Base-by-base conservation (phyloP, 37 sponge, comb jelly and placozoan species). In the Ianthella basta region DNA sequence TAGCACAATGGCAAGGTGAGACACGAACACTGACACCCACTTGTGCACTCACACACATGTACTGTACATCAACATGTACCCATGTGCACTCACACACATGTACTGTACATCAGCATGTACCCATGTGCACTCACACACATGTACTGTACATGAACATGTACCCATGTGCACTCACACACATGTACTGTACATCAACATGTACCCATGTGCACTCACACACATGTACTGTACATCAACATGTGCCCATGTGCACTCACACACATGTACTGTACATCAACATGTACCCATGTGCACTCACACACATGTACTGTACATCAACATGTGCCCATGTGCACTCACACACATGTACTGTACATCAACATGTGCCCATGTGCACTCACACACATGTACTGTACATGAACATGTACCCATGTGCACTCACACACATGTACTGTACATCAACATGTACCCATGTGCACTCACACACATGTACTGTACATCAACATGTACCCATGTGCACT, bases 1-100 rank as follows among this genome's bases (percentile, higher is more conserved):
- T 94, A 44, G 50, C 50, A 44, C 50, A 44, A n/a, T n/a, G 50
- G 63, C 4, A 25, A 29, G 63, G 14, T 61, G 10, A 23, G n/a
- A 14, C 59, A 56, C 59, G 18, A 15, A 56, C 59, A 56, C 59
- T 56, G 16, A 56, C 59, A 56, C 59, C 15, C 59, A 56, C 59
- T n/a, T n/a, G n/a, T n/a, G n/a, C n/a, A n/a, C n/a, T n/a, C n/a
- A n/a, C n/a, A n/a, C n/a, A n/a, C n/a, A 61, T 23, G 3, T 44
- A 8, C 6, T 44, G 50, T 27, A 23, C 37, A 33, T 34, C 5
- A 33, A 35, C 37, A 70, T 10, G 50, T 44, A 44, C 50, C 3
- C 6, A 44, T 8, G 8, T 44, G 8, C 50, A 8, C 8, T 10
- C 50, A 44, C 8, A 44, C 50, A 44, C 8, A 44, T 8, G 50